Evolutionary conservation across 2,888 invertebrate species (phyloP), one percentile per base, ranked within the genome.

Genomic region (Helleia helle): DNA sequence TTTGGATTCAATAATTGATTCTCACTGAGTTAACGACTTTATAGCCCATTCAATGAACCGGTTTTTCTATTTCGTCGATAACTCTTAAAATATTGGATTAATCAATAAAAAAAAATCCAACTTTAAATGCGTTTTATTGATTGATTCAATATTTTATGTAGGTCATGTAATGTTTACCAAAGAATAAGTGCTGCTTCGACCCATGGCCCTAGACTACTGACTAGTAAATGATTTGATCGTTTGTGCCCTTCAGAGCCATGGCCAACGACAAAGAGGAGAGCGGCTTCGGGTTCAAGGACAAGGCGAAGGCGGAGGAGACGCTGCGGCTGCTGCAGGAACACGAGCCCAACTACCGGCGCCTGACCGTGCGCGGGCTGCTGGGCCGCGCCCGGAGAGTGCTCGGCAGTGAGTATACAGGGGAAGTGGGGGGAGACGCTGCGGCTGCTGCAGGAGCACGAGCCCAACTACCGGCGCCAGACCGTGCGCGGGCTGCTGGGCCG

Each of bases 261-360:
- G 84, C 84, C 22, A 85, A 85, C 49, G 81, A 83, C 24, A 86
- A 86, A 51, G 86, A 87, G 59, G 90, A 89, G 44, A 77, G 87
- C 0, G 88, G 89, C 51, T 91, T 90, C 70, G 91, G 91, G 0
- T 91, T 90, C 80, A 91, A 91, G 65, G 90, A 91, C 65, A 88
- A 87, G 62, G 88, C 88, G 48, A 91, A 90, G 67, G 91, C 91
- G 0, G 71, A 87, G 54, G 90, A 91, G 54, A 91, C 91, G 0
- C 66, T 91, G n/a, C 76, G 84, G 22, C 67, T 88, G 36, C 58
- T 91, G 46, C 88, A 90, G 51, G 75, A 83, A 11, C 90, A 91
- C 50, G 91, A 91, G 31, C 65, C 86, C 47, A 88, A 88, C 58
- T 91, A 91, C 68, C 81, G 90, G 40, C 83, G 89, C 47, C 81